phyloP scores from a whole-genome alignment of 2,888 invertebrate genomes.

The Lasioglossum figueresi region DNA sequence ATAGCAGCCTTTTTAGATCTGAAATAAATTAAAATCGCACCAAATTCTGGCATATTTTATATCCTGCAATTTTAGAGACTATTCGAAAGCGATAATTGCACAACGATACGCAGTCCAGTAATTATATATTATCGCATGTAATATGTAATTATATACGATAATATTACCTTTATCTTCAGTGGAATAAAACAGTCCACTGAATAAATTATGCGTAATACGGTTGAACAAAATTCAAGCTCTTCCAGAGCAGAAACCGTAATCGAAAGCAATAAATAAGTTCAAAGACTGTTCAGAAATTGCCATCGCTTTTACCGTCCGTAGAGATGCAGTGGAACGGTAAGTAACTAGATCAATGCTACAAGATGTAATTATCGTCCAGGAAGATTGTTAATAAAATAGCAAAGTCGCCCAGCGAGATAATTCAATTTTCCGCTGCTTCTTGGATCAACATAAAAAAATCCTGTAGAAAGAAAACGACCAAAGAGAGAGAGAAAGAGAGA shows the following conservation, averaged over 20 bases:
- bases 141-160: not conserved
- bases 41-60: no score
- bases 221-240: not conserved
- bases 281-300: not conserved
- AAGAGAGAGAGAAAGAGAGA: not conserved
- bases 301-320: not conserved
- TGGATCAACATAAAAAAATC: not conserved
- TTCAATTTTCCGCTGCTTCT: not conserved
- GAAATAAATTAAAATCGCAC: no score
- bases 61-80: no score
- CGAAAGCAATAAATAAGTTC: not conserved
- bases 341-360: not conserved
- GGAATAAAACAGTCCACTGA: not conserved
- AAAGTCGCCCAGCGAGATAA: not conserved
- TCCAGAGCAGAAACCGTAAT: not conserved
- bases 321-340: not conserved
- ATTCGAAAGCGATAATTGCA: no score
- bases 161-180: not conserved
- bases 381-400: not conserved
- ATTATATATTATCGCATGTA: no score
- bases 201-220: not conserved
- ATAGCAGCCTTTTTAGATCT: no score
- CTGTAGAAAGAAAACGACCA: not conserved
- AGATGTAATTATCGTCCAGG: not conserved
- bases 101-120: no score